Evolutionary conservation across 2,113 vertebrate species (phyloP).

Genomic region (Xenotilapia longispinis): DNA sequence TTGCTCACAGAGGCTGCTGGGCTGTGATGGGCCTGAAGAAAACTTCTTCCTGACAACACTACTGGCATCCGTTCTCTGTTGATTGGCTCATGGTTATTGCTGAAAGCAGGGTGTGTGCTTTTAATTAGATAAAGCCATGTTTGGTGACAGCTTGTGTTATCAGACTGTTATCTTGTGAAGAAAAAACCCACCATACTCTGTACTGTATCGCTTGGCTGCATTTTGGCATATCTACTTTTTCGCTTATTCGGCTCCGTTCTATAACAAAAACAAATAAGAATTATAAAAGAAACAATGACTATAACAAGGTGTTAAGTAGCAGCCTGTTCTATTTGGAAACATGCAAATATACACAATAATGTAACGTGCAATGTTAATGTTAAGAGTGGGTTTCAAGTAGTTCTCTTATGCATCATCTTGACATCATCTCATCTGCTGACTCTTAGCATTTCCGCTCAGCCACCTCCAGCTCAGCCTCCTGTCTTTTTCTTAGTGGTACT

Average conservation of each 20-base stretch:
- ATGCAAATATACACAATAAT: neutral
- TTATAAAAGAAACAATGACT: neutral
- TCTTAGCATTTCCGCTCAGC: neutral
- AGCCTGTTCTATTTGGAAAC: neutral
- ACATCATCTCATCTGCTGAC: neutral
- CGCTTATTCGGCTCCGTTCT: neutral
- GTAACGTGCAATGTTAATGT: neutral
- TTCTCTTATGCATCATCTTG: neutral
- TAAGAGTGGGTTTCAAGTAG: neutral
- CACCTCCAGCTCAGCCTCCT: neutral
- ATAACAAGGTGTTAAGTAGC: neutral
- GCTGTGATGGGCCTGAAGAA: neutral
- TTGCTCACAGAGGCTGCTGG: conserved; percentile 6
- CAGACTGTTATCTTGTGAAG: neutral
- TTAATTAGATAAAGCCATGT: neutral
- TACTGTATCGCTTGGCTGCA: rapidly evolving
- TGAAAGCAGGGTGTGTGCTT: neutral
- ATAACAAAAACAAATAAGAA: neutral
- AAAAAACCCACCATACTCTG: neutral
- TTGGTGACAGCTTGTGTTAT: neutral
- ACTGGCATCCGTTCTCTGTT: neutral
- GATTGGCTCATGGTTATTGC: neutral
- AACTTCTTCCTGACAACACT: neutral
- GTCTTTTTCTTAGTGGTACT: neutral
- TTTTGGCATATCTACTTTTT: neutral